These are phyloP conservation scores for Formica selysi DNA, from an alignment of 1,140 invertebrate genomes.

Conservation along the genomic window DNA sequence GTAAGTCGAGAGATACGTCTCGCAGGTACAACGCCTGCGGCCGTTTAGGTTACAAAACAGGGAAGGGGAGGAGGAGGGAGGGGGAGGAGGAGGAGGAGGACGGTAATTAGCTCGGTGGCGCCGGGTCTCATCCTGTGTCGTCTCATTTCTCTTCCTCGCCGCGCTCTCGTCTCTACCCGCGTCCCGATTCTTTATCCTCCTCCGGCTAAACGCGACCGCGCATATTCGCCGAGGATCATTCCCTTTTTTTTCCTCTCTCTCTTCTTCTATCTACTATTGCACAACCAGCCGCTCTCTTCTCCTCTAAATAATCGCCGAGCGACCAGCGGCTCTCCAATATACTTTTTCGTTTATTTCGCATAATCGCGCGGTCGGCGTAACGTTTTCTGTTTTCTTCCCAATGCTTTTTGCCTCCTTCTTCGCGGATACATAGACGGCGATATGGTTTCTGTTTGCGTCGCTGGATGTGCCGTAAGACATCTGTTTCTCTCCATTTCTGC, in stretches of 20 bases:
- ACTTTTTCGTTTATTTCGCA: slow-evolving; percentile 57
- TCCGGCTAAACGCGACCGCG: slow-evolving; percentile 48
- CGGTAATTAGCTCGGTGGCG: slow-evolving; percentile 81
- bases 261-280: background rate
- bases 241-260: slow-evolving; percentile 15
- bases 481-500: slow-evolving; percentile 29
- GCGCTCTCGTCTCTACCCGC: slow-evolving; percentile 1
- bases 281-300: slow-evolving; percentile 6
- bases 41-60: slow-evolving; percentile 82
- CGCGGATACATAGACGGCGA: slow-evolving; percentile 8
- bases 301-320: slow-evolving; percentile 13
- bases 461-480: slow-evolving; percentile 24
- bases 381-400: slow-evolving; percentile 52
- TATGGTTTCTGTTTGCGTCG: slow-evolving; percentile 47
- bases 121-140: slow-evolving; percentile 57
- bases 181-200: slow-evolving; percentile 55
- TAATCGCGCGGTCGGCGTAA: slow-evolving; percentile 37
- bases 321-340: slow-evolving; percentile 1
- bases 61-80: background rate
- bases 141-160: slow-evolving; percentile 35
- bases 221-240: slow-evolving; percentile 20
- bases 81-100: background rate
- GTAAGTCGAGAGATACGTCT: slow-evolving; percentile 78
- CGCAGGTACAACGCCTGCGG: slow-evolving; percentile 66
- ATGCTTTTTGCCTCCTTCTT: slow-evolving; percentile 7